These are phyloP conservation scores for Melieria crassipennis DNA, from an alignment of 2,888 invertebrate genomes.

Conservation along the genomic window DNA sequence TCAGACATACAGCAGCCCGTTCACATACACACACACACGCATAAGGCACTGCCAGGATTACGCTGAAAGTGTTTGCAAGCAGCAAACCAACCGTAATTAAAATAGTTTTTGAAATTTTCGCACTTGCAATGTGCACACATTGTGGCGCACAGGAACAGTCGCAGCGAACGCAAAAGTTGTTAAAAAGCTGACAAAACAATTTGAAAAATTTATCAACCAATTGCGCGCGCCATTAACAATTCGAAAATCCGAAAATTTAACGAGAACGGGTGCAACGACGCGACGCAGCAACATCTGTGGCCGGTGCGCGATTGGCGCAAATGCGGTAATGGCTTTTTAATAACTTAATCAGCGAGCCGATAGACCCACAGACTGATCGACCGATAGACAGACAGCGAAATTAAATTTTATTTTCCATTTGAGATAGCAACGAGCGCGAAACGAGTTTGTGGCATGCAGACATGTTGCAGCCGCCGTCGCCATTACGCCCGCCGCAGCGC, in stretches of 20 bases:
- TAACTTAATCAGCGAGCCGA: conserved; percentile 28
- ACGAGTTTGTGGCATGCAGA: conserved; percentile 12
- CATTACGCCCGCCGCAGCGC: conserved; percentile 13
- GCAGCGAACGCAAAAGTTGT: conserved; percentile 11
- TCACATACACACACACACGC: background rate
- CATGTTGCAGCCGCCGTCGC: background rate
- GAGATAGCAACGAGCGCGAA: background rate
- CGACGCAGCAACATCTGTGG: too few species aligned
- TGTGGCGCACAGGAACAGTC: conserved; percentile 17
- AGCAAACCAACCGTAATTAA: conserved; percentile 31
- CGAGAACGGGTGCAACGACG: too few species aligned
- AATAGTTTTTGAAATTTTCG: conserved; percentile 19
- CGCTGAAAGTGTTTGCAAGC: conserved; percentile 24
- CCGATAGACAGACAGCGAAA: conserved; percentile 22
- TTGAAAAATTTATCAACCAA: conserved; percentile 32
- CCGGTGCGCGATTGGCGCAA: too few species aligned
- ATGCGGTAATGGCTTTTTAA: conserved; percentile 24
- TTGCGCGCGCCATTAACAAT: conserved; percentile 22
- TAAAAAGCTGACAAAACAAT: conserved; percentile 34
- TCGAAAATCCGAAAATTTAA: background rate
- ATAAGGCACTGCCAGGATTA: background rate
- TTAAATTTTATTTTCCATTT: conserved; percentile 21
- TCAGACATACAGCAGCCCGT: background rate
- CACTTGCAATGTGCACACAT: background rate
- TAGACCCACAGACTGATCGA: background rate